Percentiles rank a stretch among this genome's conserved stretches.
Conservation (phyloP, 2,113 vertebrate genomes). For the Mobula hypostoma region DNA sequence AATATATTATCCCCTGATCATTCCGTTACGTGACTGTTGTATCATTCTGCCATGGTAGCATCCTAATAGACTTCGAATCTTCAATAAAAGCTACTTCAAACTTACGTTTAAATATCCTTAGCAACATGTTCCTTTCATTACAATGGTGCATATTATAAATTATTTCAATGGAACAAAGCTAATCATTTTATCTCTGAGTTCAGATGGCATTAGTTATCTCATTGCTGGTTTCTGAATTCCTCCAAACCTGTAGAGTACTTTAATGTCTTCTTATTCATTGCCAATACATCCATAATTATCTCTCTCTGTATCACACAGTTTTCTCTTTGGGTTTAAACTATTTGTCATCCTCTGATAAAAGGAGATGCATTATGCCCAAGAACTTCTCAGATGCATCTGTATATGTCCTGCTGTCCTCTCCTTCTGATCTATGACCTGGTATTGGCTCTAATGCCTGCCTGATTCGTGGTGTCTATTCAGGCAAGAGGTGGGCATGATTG, state of each 20-base stretch:
- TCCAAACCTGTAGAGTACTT: not conserved
- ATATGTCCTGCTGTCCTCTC: not conserved
- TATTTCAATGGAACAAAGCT: not conserved
- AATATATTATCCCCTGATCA: not conserved
- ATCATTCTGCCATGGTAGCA: not conserved
- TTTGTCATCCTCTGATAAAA: not conserved
- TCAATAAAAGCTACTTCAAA: not conserved
- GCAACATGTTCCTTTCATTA: not conserved
- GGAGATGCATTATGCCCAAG: not conserved
- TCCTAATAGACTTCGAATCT: not conserved
- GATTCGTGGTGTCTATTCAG: too few relatives aligned
- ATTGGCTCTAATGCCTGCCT: not conserved
- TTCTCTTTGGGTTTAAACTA: not conserved
- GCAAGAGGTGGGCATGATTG: not conserved
- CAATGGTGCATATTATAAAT: not conserved
- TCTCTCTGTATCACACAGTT: not conserved
- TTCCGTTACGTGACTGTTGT: not conserved
- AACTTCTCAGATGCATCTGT: not conserved
- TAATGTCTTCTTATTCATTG: not conserved
- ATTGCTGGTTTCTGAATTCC: not conserved
- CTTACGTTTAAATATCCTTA: conserved; percentile 24
- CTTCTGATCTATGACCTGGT: not conserved
- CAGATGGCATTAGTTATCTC: not conserved
- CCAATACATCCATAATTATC: conserved; percentile 19
- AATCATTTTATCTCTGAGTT: conserved; percentile 8